A percentile compares a stretch with the other conserved stretches of the same genome.
phyloP scores from a whole-genome alignment of 2,797 vertebrate species.

The Brachyalestes nurse region DNA sequence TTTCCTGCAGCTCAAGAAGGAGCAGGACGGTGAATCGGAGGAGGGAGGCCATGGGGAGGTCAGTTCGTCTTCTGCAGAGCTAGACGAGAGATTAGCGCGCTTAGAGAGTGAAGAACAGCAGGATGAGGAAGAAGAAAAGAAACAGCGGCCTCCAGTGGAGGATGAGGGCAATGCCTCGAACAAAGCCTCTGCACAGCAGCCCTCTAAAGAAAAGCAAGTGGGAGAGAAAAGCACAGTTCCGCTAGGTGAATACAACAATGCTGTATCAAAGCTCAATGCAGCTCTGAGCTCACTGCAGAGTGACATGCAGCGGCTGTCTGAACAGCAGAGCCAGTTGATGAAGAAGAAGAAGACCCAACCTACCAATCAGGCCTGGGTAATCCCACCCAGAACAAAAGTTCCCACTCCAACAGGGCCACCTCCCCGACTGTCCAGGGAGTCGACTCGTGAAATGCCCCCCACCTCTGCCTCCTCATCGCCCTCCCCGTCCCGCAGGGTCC shows the following conservation, averaged over 20 bases:
- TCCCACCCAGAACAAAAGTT: slow-evolving; percentile 77
- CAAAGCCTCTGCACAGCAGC: slow-evolving; percentile 53
- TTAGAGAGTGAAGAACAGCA: slow-evolving; percentile 73
- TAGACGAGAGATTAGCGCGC: slow-evolving; percentile 79
- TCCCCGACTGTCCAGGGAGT: slow-evolving; percentile 72
- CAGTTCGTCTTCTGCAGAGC: slow-evolving; percentile 65
- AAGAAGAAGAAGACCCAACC: slow-evolving; percentile 76
- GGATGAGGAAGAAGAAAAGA: slow-evolving; percentile 52
- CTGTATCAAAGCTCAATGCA: slow-evolving; percentile 87
- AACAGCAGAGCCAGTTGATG: slow-evolving; percentile 87
- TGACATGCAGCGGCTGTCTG: slow-evolving; percentile 90
- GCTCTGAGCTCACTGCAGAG: slow-evolving; percentile 86
- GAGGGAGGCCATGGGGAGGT: slow-evolving; percentile 37
- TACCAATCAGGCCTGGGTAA: slow-evolving; percentile 82
- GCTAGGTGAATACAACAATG: slow-evolving; percentile 89
- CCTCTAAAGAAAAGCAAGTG: slow-evolving; percentile 65
- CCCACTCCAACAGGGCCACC: slow-evolving; percentile 59
- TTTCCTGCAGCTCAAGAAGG: slow-evolving; percentile 87
- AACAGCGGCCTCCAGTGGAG: slow-evolving; percentile 56
- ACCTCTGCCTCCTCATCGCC: slow-evolving; percentile 81
- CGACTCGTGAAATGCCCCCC: slow-evolving; percentile 72
- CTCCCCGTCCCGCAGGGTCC: slow-evolving; percentile 79
- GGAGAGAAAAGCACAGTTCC: slow-evolving; percentile 73
- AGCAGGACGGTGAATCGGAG: slow-evolving; percentile 67
- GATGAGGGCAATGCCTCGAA: slow-evolving; percentile 49